Evolutionary conservation across 1,140 invertebrate genomes (phyloP).

Genomic region (Homalodisca vitripennis): DNA sequence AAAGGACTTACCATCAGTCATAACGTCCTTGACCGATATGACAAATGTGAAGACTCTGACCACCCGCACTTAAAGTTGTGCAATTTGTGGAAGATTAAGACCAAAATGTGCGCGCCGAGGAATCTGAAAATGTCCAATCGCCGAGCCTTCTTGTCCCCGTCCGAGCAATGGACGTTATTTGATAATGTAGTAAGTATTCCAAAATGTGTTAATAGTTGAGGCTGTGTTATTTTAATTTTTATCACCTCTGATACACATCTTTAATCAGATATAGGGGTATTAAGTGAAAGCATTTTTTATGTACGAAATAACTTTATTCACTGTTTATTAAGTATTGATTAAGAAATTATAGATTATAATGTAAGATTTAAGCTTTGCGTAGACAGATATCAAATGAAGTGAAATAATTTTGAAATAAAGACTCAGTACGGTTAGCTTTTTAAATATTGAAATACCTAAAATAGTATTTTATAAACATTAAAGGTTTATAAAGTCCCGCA

Average conservation of each 20-base stretch:
- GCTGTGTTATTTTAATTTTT: background rate
- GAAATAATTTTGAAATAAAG: too few relatives aligned
- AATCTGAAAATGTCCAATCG: background rate
- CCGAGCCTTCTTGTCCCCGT: background rate
- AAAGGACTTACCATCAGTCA: slow-evolving; percentile 7
- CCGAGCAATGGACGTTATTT: slow-evolving; percentile 8
- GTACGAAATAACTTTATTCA: background rate
- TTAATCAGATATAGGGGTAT: background rate
- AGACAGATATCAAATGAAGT: too few relatives aligned
- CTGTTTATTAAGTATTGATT: background rate
- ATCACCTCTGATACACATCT: background rate
- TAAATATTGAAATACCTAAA: too few relatives aligned
- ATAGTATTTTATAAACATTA: too few relatives aligned
- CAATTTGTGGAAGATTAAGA: background rate
- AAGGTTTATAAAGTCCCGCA: too few relatives aligned
- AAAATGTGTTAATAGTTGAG: background rate
- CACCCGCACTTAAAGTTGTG: background rate
- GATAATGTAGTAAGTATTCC: slow-evolving; percentile 1
- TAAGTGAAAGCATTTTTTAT: background rate
- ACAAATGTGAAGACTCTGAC: background rate
- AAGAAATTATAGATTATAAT: background rate
- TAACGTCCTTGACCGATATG: background rate
- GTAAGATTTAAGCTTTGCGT: background rate
- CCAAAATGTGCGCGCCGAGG: background rate
- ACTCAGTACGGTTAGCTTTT: too few relatives aligned